Percentiles rank a stretch among this genome's conserved stretches.
phyloP scores from a whole-genome alignment of 2,888 invertebrate genomes.

The Anticlea derivata region DNA sequence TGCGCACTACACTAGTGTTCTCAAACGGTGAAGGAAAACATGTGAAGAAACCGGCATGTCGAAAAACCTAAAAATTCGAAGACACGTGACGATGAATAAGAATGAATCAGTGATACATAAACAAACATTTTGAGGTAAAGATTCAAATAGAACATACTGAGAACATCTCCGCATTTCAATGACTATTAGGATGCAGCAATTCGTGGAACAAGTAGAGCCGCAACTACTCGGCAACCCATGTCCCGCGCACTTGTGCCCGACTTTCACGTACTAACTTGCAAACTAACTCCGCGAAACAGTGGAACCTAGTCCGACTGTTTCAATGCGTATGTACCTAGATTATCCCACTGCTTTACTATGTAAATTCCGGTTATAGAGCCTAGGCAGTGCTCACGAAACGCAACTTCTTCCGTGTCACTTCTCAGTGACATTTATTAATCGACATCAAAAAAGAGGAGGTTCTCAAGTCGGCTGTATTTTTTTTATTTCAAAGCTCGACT shows the following conservation, averaged over 20 bases:
- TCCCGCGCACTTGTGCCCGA: conserved; percentile 29
- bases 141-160: neutral
- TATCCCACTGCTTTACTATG: conserved; percentile 4
- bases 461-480: too few species aligned
- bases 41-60: too few species aligned
- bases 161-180: conserved; percentile 1
- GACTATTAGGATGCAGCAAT: conserved; percentile 22
- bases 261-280: conserved; percentile 25
- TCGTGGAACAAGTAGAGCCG: conserved; percentile 27
- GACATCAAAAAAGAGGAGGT: too few species aligned
- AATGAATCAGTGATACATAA: too few species aligned
- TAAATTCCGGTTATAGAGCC: neutral
- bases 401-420: too few species aligned
- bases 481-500: too few species aligned
- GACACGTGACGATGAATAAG: too few species aligned
- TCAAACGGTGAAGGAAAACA: too few species aligned
- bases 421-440: too few species aligned
- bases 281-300: conserved; percentile 26
- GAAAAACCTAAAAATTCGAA: too few species aligned
- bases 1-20: too few species aligned
- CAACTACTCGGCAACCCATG: conserved; percentile 29
- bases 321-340: conserved; percentile 11
- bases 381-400: too few species aligned
- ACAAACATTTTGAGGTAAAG: neutral
- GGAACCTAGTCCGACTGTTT: conserved; percentile 17